Conservation (phyloP, 2,888 invertebrate species). For the Phengaris alcon region DNA sequence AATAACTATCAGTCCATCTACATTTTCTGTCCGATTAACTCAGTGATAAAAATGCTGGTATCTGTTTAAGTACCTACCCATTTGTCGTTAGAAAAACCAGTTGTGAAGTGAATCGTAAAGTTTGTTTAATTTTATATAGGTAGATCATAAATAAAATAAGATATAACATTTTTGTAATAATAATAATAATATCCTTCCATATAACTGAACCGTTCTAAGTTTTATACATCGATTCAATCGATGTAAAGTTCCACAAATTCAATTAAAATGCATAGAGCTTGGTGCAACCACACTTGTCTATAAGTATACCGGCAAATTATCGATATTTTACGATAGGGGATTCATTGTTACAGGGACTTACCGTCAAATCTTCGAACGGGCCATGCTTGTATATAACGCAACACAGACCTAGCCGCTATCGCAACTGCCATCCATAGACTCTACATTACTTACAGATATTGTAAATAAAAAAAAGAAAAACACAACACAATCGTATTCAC, state of each 20-base stretch:
- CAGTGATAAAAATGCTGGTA: not conserved
- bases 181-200: not conserved
- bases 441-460: conserved; percentile 34
- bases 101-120: no score
- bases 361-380: conserved; percentile 39
- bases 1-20: not conserved
- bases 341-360: conserved; percentile 40
- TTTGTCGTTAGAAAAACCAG: not conserved
- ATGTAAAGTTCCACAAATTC: not conserved
- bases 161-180: no score
- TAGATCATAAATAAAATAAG: not conserved
- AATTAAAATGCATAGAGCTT: not conserved
- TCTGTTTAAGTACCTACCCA: not conserved
- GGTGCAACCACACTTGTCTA: conserved; percentile 1
- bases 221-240: not conserved
- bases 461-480: conserved; percentile 32
- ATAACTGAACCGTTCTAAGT: not conserved
- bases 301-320: conserved; percentile 26
- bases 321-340: conserved; percentile 4
- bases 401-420: conserved; percentile 40
- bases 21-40: not conserved
- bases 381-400: conserved; percentile 33
- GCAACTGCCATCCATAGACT: conserved; percentile 41
- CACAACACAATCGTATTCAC: conserved; percentile 49
- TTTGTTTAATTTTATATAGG: no score